phyloP scores from a whole-genome alignment of 2,888 invertebrate species.

The Minunthozetes semirufus region DNA sequence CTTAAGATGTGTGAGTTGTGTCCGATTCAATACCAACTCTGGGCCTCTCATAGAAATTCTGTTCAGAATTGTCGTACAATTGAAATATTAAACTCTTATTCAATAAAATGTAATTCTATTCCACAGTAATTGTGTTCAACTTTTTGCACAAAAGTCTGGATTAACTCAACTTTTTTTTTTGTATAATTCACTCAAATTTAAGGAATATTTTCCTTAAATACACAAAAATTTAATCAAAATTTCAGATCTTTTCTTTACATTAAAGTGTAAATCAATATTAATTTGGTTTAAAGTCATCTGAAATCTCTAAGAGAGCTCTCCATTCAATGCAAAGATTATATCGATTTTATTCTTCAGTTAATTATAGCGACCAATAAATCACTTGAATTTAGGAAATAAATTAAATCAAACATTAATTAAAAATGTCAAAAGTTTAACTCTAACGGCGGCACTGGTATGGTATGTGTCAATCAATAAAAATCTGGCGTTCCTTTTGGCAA shows the following conservation, averaged over 20 bases:
- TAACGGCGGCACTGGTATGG: neutral
- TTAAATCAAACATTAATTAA: conserved; percentile 11
- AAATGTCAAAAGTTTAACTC: neutral
- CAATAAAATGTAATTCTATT: neutral
- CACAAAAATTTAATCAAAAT: neutral
- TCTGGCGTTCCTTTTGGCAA: neutral
- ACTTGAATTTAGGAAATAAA: neutral
- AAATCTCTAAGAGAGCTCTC: neutral
- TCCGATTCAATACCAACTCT: neutral
- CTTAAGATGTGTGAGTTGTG: neutral
- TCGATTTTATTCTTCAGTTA: conserved; percentile 1
- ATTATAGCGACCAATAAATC: conserved; percentile 1
- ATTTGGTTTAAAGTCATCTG: neutral
- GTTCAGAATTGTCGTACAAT: conserved; percentile 10
- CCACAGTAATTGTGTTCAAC: neutral
- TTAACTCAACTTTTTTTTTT: neutral
- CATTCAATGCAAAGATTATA: neutral
- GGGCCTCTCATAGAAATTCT: neutral
- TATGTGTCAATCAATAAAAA: conserved; percentile 2
- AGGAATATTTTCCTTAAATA: too few species aligned
- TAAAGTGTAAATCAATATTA: neutral
- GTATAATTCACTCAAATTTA: neutral
- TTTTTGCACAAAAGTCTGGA: neutral
- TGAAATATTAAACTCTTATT: conserved; percentile 6
- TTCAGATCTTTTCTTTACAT: neutral